phyloP scores from a whole-genome alignment of 2,113 vertebrate species.

The Indicator indicator region DNA sequence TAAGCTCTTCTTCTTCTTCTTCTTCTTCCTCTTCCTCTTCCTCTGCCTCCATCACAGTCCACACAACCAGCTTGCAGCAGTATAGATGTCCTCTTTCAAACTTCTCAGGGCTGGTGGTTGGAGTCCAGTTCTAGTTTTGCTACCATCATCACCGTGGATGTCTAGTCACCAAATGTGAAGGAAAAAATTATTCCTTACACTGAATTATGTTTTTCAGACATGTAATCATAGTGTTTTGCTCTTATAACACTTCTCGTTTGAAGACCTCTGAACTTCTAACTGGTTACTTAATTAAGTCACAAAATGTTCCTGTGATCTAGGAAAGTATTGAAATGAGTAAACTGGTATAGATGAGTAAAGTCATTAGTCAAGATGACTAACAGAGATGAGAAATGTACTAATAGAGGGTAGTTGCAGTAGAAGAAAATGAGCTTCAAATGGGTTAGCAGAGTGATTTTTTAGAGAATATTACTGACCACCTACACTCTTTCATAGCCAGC shows the following conservation, averaged over 20 bases:
- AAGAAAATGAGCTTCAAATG: slow-evolving; percentile 28
- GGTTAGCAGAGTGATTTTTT: slow-evolving; percentile 1
- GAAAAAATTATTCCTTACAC: not conserved
- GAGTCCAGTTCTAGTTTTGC: not conserved
- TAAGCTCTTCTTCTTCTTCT: not conserved
- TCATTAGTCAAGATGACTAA: slow-evolving; percentile 65
- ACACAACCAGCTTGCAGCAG: not conserved
- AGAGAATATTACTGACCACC: slow-evolving; percentile 32
- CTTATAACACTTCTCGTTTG: slow-evolving; percentile 27
- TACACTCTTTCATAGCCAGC: not conserved
- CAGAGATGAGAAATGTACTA: slow-evolving; percentile 38
- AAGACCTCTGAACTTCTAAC: not conserved
- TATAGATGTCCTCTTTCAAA: not conserved
- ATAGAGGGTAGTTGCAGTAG: not conserved
- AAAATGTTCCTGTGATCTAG: slow-evolving; percentile 38
- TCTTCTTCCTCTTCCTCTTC: not conserved
- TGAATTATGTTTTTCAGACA: not conserved
- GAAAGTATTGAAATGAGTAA: slow-evolving; percentile 51
- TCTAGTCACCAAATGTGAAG: not conserved
- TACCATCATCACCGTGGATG: fast-evolving
- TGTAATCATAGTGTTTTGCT: not conserved
- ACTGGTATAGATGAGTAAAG: slow-evolving; percentile 45
- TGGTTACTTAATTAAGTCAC: slow-evolving; percentile 22
- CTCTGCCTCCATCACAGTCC: not conserved
- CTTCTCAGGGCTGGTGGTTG: not conserved